Evolutionary conservation across 2,113 vertebrate genomes (phyloP).

Genomic region (Lontra canadensis): DNA sequence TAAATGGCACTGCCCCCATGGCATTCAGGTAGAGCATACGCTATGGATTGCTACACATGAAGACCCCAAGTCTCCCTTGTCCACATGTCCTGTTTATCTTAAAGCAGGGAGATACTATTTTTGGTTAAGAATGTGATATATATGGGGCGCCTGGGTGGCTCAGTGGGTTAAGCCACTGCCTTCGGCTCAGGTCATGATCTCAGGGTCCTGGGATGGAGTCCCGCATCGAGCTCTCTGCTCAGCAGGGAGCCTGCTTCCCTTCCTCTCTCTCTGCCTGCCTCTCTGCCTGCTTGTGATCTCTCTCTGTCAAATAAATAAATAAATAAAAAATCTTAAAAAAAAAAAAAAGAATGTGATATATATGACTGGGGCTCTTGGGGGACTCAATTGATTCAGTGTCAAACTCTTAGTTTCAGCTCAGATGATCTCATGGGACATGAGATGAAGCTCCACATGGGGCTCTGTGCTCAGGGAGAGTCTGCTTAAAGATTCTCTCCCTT

Average conservation of each 20-base stretch:
- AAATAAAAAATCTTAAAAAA: no score
- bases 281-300: no score
- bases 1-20: neutral
- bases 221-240: no score
- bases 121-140: neutral
- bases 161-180: no score
- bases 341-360: neutral
- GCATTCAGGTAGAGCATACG: neutral
- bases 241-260: no score
- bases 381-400: neutral
- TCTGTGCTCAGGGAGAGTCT: neutral
- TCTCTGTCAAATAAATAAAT: no score
- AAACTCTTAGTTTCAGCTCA: neutral
- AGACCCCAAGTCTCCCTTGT: neutral
- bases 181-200: no score
- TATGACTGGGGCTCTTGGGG: neutral
- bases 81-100: neutral
- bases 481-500: neutral
- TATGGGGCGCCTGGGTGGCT: no score
- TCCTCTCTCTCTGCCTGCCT: no score
- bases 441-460: neutral
- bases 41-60: neutral
- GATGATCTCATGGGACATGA: neutral
- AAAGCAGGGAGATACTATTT: neutral
- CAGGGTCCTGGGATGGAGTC: no score